Evolutionary conservation across 2,797 vertebrate genomes (phyloP), one percentile per base, ranked within the genome.

Genomic region (Furcifer pardalis): DNA sequence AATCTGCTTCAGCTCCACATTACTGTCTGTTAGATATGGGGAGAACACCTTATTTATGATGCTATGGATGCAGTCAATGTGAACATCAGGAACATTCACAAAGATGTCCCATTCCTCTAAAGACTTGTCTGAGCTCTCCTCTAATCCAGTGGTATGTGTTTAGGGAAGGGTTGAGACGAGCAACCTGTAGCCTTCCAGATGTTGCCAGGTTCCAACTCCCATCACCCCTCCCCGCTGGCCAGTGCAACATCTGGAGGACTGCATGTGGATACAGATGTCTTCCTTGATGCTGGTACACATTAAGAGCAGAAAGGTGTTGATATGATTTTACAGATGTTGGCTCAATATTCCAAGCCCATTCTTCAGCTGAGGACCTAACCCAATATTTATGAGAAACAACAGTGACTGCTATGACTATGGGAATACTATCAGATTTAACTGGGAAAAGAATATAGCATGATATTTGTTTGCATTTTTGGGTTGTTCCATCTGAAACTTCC

Each of bases 401-500:
- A 93, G 88, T 84, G 88, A 92, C 91, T 94, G 84, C 69, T 74
- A 32, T 86, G 77, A 90, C 87, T 93, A 89, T 82, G 82, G 89
- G 90, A 85, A 59, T 84, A 82, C 49, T 71, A 82, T 85, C 80
- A 86, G 89, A 81, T 84, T 87, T 77, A 89, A 71, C 91, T 92
- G 90, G 86, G 69, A 79, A 79, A 88, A 83, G 80, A 85, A 89
- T 83, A 84, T 37, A 76, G 86, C 86, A 87, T 84, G 91, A 19
- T 56, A 19, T 63, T 44, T 62, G 42, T 80, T 77, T 17, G 86
- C 87, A 94, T 95, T 93, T 95, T 93, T 8, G 83, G 83, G 83
- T 93, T 90, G 86, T 93, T 95, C 85, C 86, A 85, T 92, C 77
- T 80, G 87, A 92, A 90, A 91, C 89, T 75, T 92, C 91, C 81